These are phyloP conservation scores for Oceanodroma tethys DNA, from an alignment of 2,113 vertebrate species.

Conservation along the genomic window DNA sequence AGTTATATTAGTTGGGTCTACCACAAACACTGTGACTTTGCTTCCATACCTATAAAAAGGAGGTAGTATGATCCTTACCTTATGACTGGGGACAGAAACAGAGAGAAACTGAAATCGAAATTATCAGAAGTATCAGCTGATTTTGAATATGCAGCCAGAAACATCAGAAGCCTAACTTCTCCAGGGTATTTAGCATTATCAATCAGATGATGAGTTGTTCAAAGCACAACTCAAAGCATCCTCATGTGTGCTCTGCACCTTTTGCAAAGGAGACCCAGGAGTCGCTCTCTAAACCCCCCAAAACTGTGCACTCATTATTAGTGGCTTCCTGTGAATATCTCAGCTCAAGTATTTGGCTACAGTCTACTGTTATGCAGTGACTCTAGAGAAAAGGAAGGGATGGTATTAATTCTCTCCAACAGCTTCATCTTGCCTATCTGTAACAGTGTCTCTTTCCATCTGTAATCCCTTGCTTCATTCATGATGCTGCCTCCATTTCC, in stretches of 20 bases:
- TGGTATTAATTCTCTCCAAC: neutral
- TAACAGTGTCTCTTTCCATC: neutral
- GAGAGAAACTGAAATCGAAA: neutral
- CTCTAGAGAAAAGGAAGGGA: neutral
- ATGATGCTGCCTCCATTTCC: neutral
- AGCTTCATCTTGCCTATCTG: neutral
- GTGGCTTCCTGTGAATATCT: neutral
- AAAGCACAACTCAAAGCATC: neutral
- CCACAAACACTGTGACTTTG: neutral
- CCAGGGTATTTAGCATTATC: neutral
- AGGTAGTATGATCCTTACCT: neutral
- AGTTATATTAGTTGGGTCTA: neutral
- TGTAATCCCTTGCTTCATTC: neutral
- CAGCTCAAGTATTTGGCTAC: neutral
- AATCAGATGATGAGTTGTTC: neutral
- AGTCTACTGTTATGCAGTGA: neutral
- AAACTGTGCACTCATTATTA: neutral
- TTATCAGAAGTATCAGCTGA: neutral
- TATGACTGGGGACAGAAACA: neutral
- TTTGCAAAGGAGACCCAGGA: neutral
- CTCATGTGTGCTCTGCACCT: accelerated
- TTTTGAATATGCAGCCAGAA: neutral
- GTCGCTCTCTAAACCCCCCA: neutral
- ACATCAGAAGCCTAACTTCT: neutral
- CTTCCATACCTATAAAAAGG: neutral